Base-by-base conservation (phyloP, 1,140 invertebrate species). In the Chrysopa pallens region DNA sequence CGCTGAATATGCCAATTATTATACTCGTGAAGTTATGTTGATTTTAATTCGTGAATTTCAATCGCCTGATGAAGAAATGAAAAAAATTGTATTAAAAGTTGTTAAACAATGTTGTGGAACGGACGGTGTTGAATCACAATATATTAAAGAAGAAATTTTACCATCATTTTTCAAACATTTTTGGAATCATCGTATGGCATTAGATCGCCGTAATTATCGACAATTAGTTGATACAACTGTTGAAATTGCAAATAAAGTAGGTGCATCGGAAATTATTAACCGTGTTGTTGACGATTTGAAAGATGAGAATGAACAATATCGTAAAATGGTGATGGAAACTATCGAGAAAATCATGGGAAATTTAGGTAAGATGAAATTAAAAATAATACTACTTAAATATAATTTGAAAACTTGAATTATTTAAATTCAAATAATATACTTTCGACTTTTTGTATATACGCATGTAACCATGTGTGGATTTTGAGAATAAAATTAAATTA, bases 281-380 rank as follows among this genome's bases (percentile, higher is more conserved):
- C 74, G 95, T 41, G 91, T 99, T 36, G 96, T 99, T 0, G 95
- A 99, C 56, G 95, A 99, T 66, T 67, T 99, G 29, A 99, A 99
- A 66, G 95, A 99, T 63, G 95, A 98, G 67, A 97, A 98, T 63
- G 96, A 99, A 63, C 91, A 97, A 55, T 99, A 98, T 62, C 73
- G 96, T 46, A 99, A 99, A 70, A 98, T 99, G 95, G 95, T 99
- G 1, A 98, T 99, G 92, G 96, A 99, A 62, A 98, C 92, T 0
- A 98, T 99, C 47, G 96, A 99, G 61, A 98, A 99, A 62, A 89
- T 98, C 44, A 91, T 99, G 76, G 87, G 85, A 6, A 94, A 96
- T 62, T 69, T 98, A 13, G 96, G 17, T 23, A 23, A 23, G 17
- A 23, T 5, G 17, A 23, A 5, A 23, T 23, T 23, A 23, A 23